Conservation (phyloP, 2,113 vertebrate genomes). For the Eulemur macaco region DNA sequence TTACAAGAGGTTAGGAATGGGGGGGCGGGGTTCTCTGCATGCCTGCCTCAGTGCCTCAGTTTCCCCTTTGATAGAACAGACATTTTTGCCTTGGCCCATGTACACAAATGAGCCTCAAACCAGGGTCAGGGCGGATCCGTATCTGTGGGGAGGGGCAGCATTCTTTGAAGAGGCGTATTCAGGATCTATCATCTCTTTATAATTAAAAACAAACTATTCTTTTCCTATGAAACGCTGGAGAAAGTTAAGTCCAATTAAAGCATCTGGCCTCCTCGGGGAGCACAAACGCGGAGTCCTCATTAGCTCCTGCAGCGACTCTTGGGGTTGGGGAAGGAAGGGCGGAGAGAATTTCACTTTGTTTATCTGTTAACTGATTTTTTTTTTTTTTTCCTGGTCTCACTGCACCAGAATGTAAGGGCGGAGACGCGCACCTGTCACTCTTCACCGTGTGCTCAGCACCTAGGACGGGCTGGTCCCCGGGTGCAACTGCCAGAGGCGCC, state of each 20-base stretch:
- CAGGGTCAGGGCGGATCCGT: not conserved
- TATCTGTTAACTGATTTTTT: not conserved
- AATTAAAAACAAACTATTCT: not conserved
- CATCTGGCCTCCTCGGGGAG: not conserved
- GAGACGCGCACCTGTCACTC: fast-evolving
- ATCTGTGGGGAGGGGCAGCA: not conserved
- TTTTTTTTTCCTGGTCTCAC: not conserved
- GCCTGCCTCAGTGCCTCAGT: not conserved
- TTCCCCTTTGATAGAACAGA: not conserved
- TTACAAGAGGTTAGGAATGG: not conserved
- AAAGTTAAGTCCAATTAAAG: not conserved
- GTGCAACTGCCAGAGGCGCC: fast-evolving
- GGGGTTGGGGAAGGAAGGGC: too few relatives aligned
- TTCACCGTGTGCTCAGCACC: fast-evolving
- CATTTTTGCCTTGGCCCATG: not conserved
- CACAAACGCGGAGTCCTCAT: not conserved
- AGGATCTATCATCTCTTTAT: not conserved
- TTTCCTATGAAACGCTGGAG: not conserved
- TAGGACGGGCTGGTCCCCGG: fast-evolving
- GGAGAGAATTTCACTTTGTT: not conserved
- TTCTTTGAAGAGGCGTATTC: not conserved
- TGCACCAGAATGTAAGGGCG: fast-evolving
- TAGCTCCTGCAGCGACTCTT: not conserved
- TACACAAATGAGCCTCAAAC: not conserved
- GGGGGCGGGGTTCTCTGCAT: not conserved